phyloP scores from a whole-genome alignment of 2,888 invertebrate genomes.

The Conus canariensis region DNA sequence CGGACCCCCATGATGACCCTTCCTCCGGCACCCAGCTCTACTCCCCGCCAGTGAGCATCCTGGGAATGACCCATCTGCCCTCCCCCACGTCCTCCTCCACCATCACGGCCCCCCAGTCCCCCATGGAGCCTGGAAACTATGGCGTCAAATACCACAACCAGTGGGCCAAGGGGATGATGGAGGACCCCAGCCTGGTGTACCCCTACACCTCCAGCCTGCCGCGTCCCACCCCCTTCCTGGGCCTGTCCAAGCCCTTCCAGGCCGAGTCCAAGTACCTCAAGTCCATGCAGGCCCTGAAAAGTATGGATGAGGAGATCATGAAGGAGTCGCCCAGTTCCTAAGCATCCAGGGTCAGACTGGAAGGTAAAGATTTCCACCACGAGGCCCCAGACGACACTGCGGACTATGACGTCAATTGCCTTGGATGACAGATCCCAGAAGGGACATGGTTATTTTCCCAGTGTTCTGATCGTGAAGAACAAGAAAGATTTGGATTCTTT shows the following conservation, averaged over 20 bases:
- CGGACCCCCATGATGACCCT: conserved; percentile 54
- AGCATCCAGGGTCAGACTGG: background rate
- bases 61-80: conserved; percentile 37
- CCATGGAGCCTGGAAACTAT: conserved; percentile 25
- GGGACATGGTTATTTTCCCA: no score
- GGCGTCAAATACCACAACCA: conserved; percentile 47
- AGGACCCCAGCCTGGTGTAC: conserved; percentile 49
- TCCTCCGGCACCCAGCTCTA: conserved; percentile 41
- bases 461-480: no score
- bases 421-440: background rate
- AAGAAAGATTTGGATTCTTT: no score
- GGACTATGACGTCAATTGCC: background rate
- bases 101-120: conserved; percentile 28
- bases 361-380: background rate
- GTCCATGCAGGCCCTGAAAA: conserved; percentile 46
- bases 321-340: conserved; percentile 43
- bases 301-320: conserved; percentile 47
- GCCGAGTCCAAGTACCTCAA: conserved; percentile 52
- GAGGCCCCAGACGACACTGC: background rate
- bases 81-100: conserved; percentile 38
- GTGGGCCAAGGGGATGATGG: conserved; percentile 49
- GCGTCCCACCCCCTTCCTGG: conserved; percentile 51
- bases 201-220: conserved; percentile 53
- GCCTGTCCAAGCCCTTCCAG: conserved; percentile 51
- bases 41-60: conserved; percentile 23